A percentile compares a stretch with the other conserved stretches of the same genome.
phyloP scores from a whole-genome alignment of 2,888 invertebrate species.

The Lamellibrachia columna region DNA sequence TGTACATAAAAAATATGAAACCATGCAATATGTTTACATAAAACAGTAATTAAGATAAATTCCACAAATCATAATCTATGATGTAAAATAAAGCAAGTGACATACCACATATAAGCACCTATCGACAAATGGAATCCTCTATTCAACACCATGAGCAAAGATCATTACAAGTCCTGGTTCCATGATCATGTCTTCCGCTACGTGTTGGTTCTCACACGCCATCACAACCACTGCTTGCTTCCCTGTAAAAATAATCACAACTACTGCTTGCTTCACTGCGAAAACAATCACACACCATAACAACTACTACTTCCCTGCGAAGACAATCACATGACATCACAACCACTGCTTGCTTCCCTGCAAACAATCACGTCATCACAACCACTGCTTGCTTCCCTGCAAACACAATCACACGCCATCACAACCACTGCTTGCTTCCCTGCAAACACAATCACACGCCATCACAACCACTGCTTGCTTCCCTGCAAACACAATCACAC shows the following conservation, averaged over 20 bases:
- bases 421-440: background rate
- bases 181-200: constrained; percentile 94
- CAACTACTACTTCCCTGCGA: background rate
- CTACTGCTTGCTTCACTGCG: background rate
- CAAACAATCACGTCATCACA: background rate
- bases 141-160: constrained; percentile 91
- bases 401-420: background rate
- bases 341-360: background rate
- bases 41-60: background rate
- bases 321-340: background rate
- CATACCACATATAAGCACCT: constrained; percentile 10
- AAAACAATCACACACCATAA: background rate
- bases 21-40: background rate
- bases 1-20: background rate
- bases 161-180: constrained; percentile 98
- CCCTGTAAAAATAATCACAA: constrained; percentile 70
- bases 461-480: background rate
- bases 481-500: background rate
- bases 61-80: background rate
- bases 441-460: background rate
- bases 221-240: constrained; percentile 95
- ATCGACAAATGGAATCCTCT: background rate
- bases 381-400: background rate
- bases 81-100: background rate
- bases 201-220: constrained; percentile 93